Evolutionary conservation across 2,113 vertebrate species (phyloP).

Genomic region (Edolisoma coerulescens): DNA sequence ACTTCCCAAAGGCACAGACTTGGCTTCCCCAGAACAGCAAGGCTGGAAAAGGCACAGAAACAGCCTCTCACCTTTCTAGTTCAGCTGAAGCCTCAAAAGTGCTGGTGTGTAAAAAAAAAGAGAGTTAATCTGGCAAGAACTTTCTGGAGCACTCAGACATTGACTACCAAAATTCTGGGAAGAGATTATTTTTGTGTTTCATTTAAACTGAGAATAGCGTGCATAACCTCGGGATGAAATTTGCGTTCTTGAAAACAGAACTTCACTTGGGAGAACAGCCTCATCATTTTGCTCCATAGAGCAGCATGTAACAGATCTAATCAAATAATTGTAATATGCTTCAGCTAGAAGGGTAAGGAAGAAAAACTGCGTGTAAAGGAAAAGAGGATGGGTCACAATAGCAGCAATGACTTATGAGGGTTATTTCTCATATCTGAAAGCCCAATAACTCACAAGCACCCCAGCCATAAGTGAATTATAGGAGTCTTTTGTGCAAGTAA

Average conservation of each 20-base stretch:
- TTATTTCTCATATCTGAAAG: conserved; percentile 38
- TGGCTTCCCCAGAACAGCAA: not conserved
- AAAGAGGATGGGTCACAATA: conserved; percentile 2
- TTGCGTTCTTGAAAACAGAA: not conserved
- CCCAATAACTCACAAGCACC: not conserved
- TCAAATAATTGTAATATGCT: conserved; percentile 13
- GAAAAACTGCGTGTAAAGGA: not conserved
- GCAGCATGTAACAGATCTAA: not conserved
- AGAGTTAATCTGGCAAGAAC: not conserved
- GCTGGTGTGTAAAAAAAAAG: not conserved
- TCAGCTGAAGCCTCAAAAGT: not conserved
- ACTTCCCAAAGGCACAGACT: not conserved
- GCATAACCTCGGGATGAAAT: not conserved
- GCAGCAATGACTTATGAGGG: conserved; percentile 11
- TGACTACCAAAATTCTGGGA: not conserved
- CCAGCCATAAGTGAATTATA: conserved; percentile 8
- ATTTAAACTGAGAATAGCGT: not conserved
- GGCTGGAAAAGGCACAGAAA: not conserved
- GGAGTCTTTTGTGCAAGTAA: not conserved
- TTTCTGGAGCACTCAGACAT: not conserved
- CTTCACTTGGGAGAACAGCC: not conserved
- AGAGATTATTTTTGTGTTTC: not conserved
- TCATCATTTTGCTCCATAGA: not conserved
- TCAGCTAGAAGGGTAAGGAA: not conserved
- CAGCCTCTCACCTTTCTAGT: not conserved